phyloP scores from a whole-genome alignment of 2,797 vertebrate species.

The Melanotaenia pygmaea region DNA sequence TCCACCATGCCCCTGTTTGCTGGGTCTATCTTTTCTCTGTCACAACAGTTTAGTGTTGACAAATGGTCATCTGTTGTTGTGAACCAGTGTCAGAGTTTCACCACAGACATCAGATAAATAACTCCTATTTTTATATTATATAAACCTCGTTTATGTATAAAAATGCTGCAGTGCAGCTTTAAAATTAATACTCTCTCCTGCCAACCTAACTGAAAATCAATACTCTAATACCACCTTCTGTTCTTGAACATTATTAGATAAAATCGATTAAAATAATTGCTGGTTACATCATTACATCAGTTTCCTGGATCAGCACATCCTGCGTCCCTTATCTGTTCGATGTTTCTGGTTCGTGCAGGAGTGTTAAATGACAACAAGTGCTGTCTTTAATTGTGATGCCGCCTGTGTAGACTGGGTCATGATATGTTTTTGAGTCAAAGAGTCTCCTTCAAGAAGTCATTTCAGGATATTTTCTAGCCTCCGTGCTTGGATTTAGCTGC shows the following conservation, averaged over 20 bases:
- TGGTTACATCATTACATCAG: not conserved
- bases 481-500: not conserved
- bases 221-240: not conserved
- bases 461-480: not conserved
- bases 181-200: not conserved
- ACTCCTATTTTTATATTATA: not conserved
- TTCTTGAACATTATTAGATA: not conserved
- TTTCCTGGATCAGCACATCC: constrained; percentile 2
- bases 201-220: not conserved
- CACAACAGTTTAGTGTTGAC: not conserved
- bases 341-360: too few species aligned
- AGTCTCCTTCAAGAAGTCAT: not conserved
- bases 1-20: not conserved
- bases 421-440: not conserved
- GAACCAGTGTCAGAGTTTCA: not conserved
- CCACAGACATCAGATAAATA: not conserved
- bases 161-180: not conserved
- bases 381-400: not conserved
- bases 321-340: not conserved
- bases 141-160: not conserved
- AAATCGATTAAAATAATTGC: not conserved
- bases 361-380: not conserved
- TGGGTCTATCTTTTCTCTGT: not conserved
- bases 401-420: not conserved
- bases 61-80: not conserved